Base-by-base conservation (phyloP, 2,888 invertebrate species). In the Euproctis similis region DNA sequence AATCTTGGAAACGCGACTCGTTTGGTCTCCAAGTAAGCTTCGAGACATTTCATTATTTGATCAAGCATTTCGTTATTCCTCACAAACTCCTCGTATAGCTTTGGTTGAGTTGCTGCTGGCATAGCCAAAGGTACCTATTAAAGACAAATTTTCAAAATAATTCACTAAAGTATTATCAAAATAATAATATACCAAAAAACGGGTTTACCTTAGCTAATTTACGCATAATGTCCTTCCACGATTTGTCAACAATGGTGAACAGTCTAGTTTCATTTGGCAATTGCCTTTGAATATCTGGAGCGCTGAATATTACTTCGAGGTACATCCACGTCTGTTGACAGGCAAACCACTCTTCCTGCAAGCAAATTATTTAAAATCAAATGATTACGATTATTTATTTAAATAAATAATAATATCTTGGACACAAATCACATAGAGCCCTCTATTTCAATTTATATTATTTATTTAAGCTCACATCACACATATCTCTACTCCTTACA, bases 261-360 rank as follows among this genome's bases (percentile, higher is more conserved):
- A 96, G 87, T 57, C 93, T 91, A 0, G 96, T 93, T 68, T 97
- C 97, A 46, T 91, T 90, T 0, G 97, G 97, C 60, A 97, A 80
- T 63, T 97, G 97, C 8, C 95, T 88, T 66, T 96, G 95, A 50
- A 97, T 97, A 60, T 97, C 97, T 0, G 96, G 95, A 0, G 97
- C 96, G 5, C 94, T 92, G 70, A 97, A 97, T 58, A 97, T 96
- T 0, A 96, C 95, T 70, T 97, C 97, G 53, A 97, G 78, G 62
- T 97, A 97, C 19, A 96, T 87, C 97, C 97, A 97, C n/a, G 92
- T 92, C 49, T 92, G 91, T 69, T 97, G 97, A 53, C 96, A 95
- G 34, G 89, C 87, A 49, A 88, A 87, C 96, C 96, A 97, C 62
- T 93, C 93, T 64, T 96, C 96, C 94, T 93, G 58, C 3, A 7